phyloP scores from a whole-genome alignment of 37 sponge, comb jelly and placozoan species.

The Tethya wilhelma region DNA sequence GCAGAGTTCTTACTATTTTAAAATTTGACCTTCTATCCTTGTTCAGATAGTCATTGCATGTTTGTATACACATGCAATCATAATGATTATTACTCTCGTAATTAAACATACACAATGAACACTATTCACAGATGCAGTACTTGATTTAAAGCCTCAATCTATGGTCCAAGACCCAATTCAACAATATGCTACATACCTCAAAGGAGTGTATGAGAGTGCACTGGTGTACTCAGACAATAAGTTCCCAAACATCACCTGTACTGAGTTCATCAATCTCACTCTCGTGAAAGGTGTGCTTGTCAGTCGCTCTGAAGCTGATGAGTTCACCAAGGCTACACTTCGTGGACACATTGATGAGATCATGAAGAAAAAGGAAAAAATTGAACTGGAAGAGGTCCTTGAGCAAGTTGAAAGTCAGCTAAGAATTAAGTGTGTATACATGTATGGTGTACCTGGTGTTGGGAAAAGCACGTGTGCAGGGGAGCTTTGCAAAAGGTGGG shows the following conservation, averaged over 20 bases:
- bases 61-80: too few species aligned
- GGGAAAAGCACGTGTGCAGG: constrained; percentile 39
- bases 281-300: background rate
- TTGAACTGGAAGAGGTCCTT: constrained; percentile 2
- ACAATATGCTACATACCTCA: background rate
- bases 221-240: background rate
- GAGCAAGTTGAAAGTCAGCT: background rate
- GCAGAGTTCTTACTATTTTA: too few species aligned
- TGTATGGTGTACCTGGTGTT: constrained; percentile 32
- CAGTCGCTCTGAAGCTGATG: background rate
- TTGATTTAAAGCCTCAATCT: too few species aligned
- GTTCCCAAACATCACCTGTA: background rate
- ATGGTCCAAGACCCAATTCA: too few species aligned
- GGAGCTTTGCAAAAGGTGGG: constrained; percentile 27
- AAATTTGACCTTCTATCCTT: too few species aligned
- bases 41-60: too few species aligned
- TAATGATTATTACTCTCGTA: too few species aligned
- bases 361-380: background rate
- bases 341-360: constrained; percentile 15
- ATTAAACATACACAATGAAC: too few species aligned
- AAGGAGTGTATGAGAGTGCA: background rate
- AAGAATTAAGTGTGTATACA: background rate
- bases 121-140: too few species aligned
- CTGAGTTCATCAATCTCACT: constrained; percentile 14
- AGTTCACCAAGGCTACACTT: background rate